Evolutionary conservation across 2,888 invertebrate species (phyloP).

Genomic region (Eristalinus sepulchralis): DNA sequence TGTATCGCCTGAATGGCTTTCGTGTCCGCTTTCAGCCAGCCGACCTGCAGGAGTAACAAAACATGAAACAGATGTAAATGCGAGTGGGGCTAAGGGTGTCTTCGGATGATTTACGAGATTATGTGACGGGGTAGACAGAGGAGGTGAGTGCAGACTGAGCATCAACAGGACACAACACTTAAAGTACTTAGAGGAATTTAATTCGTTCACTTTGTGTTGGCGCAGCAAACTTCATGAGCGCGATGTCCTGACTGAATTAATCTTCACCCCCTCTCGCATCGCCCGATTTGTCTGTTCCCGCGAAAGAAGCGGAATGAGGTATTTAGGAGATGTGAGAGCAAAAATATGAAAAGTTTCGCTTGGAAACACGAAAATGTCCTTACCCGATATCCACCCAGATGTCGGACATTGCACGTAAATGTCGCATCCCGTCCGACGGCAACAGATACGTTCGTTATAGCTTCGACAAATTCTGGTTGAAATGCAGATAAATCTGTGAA

Average conservation of each 20-base stretch:
- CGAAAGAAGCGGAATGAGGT: constrained; percentile 4
- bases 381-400: constrained; percentile 94
- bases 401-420: constrained; percentile 92
- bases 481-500: constrained; percentile 86
- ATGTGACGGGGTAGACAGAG: not conserved
- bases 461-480: constrained; percentile 92
- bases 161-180: constrained; percentile 20
- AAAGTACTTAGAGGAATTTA: constrained; percentile 42
- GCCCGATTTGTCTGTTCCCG: not conserved
- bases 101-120: constrained; percentile 51
- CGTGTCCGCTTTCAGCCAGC: constrained; percentile 96
- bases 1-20: constrained; percentile 96
- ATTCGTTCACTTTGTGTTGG: constrained; percentile 3
- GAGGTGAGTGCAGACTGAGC: constrained; percentile 1
- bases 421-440: constrained; percentile 93
- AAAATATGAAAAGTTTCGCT: constrained; percentile 46
- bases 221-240: not conserved
- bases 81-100: not conserved
- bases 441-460: constrained; percentile 91
- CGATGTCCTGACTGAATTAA: not conserved
- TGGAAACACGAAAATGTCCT: constrained; percentile 79
- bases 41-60: constrained; percentile 84
- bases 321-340: constrained; percentile 29
- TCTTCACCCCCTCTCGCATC: not conserved
- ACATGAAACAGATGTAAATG: constrained; percentile 67